Evolutionary conservation across 2,797 vertebrate genomes (phyloP).

Genomic region (Sebastes jordani): DNA sequence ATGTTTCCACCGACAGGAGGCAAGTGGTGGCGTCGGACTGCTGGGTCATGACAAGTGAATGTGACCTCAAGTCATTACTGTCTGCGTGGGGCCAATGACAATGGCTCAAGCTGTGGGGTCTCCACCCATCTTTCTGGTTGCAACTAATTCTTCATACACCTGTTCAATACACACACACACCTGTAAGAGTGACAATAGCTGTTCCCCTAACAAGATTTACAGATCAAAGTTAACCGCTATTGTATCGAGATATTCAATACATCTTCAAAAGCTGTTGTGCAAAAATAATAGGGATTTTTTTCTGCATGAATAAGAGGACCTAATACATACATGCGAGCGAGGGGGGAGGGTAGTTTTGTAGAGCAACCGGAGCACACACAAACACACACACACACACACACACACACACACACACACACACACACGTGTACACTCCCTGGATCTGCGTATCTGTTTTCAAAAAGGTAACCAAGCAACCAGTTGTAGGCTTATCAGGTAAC

Average conservation of each 20-base stretch:
- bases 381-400: background rate
- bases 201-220: background rate
- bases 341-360: constrained; percentile 54
- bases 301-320: constrained; percentile 9
- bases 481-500: constrained; percentile 78
- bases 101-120: constrained; percentile 11
- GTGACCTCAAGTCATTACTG: constrained; percentile 52
- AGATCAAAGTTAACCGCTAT: background rate
- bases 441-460: constrained; percentile 69
- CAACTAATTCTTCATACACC: background rate
- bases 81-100: constrained; percentile 37
- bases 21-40: constrained; percentile 31
- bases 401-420: constrained; percentile 13
- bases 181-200: background rate
- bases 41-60: constrained; percentile 52
- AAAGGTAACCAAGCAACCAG: constrained; percentile 82
- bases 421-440: constrained; percentile 27
- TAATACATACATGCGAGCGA: constrained; percentile 4
- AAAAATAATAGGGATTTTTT: background rate
- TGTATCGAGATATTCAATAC: background rate
- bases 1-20: constrained; percentile 54
- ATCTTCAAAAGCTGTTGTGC: background rate
- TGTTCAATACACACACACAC: background rate
- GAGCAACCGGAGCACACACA: constrained; percentile 20
- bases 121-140: background rate